Evolutionary conservation across 2,797 vertebrate species (phyloP).

Genomic region (Acanthurus lineatus): DNA sequence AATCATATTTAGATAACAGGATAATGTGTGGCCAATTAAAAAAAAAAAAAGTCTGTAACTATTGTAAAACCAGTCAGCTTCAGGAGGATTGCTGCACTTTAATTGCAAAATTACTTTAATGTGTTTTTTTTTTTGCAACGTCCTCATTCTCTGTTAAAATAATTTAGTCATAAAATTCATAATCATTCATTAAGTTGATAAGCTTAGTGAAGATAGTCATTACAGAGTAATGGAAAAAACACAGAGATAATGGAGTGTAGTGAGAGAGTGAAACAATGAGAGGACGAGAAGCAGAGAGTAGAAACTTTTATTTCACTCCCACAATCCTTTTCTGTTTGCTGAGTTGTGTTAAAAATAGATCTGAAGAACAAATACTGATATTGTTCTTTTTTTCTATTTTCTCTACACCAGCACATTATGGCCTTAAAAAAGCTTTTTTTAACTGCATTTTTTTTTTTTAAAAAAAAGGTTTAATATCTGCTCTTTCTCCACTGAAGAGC

Average conservation of each 20-base stretch:
- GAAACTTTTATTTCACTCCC: constrained; percentile 30
- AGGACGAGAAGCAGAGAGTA: constrained; percentile 1
- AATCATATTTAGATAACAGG: not conserved
- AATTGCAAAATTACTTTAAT: constrained; percentile 28
- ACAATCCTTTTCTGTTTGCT: constrained; percentile 28
- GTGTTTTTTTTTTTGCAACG: constrained; percentile 15
- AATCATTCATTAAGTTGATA: constrained; percentile 28
- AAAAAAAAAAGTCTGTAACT: too few relatives aligned
- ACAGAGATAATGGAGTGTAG: constrained; percentile 31
- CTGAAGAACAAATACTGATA: constrained; percentile 8
- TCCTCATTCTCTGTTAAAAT: constrained; percentile 1
- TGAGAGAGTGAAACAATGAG: constrained; percentile 16
- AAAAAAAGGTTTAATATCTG: not conserved
- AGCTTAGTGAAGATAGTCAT: constrained; percentile 32
- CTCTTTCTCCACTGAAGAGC: constrained; percentile 3
- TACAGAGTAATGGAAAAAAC: constrained; percentile 10
- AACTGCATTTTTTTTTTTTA: not conserved
- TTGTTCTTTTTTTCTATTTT: constrained; percentile 23
- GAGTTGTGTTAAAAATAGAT: constrained; percentile 43
- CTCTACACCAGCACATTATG: not conserved
- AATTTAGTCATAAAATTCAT: constrained; percentile 25
- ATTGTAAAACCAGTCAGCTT: not conserved
- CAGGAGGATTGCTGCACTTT: constrained; percentile 27
- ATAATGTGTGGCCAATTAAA: not conserved
- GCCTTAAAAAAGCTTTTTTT: constrained; percentile 19